Base-by-base conservation (phyloP, 2,888 invertebrate genomes). In the Tromatobia lineatoria region DNA sequence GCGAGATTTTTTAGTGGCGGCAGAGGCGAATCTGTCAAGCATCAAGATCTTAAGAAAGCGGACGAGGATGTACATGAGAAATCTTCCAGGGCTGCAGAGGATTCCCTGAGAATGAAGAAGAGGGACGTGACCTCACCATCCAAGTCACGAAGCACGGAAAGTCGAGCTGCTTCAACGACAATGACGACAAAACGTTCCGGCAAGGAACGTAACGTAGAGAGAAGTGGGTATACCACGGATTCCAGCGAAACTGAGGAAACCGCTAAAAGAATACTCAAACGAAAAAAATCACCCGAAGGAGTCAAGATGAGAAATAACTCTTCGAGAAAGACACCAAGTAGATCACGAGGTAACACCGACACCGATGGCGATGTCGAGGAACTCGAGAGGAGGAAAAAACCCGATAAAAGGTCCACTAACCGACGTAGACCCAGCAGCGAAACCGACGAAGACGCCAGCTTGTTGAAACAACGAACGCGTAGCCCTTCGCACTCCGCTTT, bases 181-280 rank as follows among this genome's bases (percentile, higher is more conserved):
- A 76, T 50, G 6, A 25, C 59, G 18, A n/a, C 47, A 0, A 80
- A 77, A 25, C 34, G 45, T 45, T n/a, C 61, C 18, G 25, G 80
- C 73, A 77, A 69, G 25, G 89, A 91, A 25, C 86, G 87, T 4
- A 69, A 45, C 0, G 42, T 52, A 11, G 90, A 90, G 38, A 87
- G 73, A 18, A 87, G 85, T 2, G 84, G 85, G 25, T 88, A 88
- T 13, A 89, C 86, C 0, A 88, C 88, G 3, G 91, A 92, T 50
- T 91, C 92, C 6, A 92, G 91, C 42, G 92, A 92, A 11, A 77
- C 81, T 59, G 91, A 91, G 23, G 76, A 87, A 25, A 83, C 76
- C 3, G 54, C 74, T 3, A 83, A 50, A 29, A 61, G 79, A 8
- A 10, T 13, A 15, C 23, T 82, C n/a, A 74, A 85, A 4, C 80